These are phyloP conservation scores for Sebastiscus albofasciatus DNA, from an alignment of 2,797 vertebrate species.

Conservation along the genomic window DNA sequence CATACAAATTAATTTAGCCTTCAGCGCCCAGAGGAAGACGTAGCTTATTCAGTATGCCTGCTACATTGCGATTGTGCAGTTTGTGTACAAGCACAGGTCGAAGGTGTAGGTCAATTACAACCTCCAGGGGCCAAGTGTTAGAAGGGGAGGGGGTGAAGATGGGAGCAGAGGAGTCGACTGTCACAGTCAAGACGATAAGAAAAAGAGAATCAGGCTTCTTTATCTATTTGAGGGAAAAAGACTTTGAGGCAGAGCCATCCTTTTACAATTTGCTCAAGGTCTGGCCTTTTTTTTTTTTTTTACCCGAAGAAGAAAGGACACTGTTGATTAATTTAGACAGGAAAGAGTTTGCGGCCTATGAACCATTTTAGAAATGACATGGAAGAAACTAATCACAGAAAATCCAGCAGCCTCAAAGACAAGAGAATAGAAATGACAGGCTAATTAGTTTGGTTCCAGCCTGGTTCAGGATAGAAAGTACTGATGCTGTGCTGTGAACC, in stretches of 20 bases:
- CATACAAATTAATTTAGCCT: conserved; percentile 70
- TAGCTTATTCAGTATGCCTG: conserved; percentile 42
- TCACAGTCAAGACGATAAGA: conserved; percentile 16
- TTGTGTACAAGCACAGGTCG: conserved; percentile 45
- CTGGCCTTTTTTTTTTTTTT: conserved; percentile 26
- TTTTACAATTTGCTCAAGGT: conserved; percentile 68
- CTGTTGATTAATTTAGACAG: conserved; percentile 72
- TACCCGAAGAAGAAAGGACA: conserved; percentile 43
- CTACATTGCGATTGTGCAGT: conserved; percentile 27
- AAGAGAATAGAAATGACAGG: conserved; percentile 68
- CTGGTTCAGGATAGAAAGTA: conserved; percentile 61
- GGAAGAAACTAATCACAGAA: conserved; percentile 68
- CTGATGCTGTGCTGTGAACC: conserved; percentile 61
- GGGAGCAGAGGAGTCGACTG: background rate
- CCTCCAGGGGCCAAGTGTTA: background rate
- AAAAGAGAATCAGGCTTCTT: conserved; percentile 31
- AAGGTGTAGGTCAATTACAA: conserved; percentile 50
- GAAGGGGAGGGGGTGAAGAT: background rate
- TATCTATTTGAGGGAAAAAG: conserved; percentile 21
- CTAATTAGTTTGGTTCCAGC: conserved; percentile 75
- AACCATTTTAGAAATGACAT: conserved; percentile 69
- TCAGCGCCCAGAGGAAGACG: conserved; percentile 33
- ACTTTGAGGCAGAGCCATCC: conserved; percentile 36
- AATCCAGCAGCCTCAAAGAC: conserved; percentile 67
- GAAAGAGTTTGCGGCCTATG: conserved; percentile 64